These are phyloP conservation scores for Eleutherodactylus coqui DNA, from an alignment of 2,797 vertebrate species.

Conservation along the genomic window DNA sequence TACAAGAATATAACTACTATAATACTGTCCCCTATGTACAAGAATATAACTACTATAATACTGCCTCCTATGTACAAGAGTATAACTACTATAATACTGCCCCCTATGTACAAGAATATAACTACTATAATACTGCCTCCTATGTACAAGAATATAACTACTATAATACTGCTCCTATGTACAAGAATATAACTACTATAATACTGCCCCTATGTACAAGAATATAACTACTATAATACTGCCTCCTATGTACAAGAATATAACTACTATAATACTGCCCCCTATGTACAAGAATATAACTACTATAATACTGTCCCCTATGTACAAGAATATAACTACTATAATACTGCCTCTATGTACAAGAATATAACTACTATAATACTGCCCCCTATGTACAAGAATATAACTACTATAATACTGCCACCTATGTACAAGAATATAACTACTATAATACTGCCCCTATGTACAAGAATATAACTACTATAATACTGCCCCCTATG, in stretches of 20 bases:
- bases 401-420: neutral
- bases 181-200: neutral
- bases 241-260: no score
- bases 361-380: conserved; percentile 13
- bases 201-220: neutral
- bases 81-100: conserved; percentile 1
- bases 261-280: neutral
- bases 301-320: neutral
- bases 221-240: neutral
- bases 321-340: conserved; percentile 2
- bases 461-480: conserved; percentile 6
- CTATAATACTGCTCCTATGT: neutral
- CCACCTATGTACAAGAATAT: neutral
- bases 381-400: conserved; percentile 2
- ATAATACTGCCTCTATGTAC: neutral
- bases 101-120: neutral
- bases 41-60: conserved; percentile 12
- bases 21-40: conserved; percentile 5
- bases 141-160: neutral
- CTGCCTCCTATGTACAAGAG: conserved; percentile 1
- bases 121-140: neutral
- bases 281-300: conserved; percentile 8
- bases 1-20: conserved; percentile 24
- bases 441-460: neutral
- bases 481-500: neutral